A percentile compares a stretch with the other conserved stretches of the same genome.
These are phyloP conservation scores for Aspidoscelis tigris DNA, from an alignment of 2,113 vertebrate species.

Conservation along the genomic window DNA sequence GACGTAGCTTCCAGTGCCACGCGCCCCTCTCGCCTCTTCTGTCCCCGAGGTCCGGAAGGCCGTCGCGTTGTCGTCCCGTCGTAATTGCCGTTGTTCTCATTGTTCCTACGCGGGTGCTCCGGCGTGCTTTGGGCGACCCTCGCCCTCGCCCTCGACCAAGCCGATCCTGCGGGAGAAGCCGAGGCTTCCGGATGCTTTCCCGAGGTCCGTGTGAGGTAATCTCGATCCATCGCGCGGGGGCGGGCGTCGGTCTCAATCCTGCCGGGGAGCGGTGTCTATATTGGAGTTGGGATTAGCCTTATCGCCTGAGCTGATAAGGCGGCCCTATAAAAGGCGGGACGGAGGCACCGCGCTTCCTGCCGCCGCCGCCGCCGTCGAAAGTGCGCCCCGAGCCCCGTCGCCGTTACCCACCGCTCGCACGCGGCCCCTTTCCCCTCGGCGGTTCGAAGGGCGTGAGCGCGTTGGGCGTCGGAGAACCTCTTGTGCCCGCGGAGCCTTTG, in stretches of 20 bases:
- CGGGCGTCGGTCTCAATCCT: conserved; percentile 52
- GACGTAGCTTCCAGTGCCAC: no score
- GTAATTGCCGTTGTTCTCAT: neutral
- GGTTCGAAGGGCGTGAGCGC: conserved; percentile 1
- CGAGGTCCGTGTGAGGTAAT: conserved; percentile 59
- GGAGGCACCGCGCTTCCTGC: conserved; percentile 51
- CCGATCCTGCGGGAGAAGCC: no score
- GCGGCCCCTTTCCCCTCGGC: neutral
- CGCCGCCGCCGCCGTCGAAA: conserved; percentile 22
- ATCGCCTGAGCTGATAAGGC: conserved; percentile 81
- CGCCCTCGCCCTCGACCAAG: no score
- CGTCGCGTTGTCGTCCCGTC: no score
- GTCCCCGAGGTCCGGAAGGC: neutral
- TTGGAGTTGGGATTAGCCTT: conserved; percentile 71
- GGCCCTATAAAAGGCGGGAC: conserved; percentile 81
- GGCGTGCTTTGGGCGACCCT: no score
- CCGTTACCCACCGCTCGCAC: neutral
- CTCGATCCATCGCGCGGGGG: conserved; percentile 55
- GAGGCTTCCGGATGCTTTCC: neutral
- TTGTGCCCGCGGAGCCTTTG: neutral
- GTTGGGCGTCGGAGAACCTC: neutral
- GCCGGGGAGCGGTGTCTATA: conserved; percentile 62
- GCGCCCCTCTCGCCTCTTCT: no score
- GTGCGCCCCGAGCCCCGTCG: conserved; percentile 26
- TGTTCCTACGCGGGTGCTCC: no score